Evolutionary conservation across 2,113 vertebrate species (phyloP), one percentile per base, ranked within the genome.

Genomic region (Trogon melanurus): DNA sequence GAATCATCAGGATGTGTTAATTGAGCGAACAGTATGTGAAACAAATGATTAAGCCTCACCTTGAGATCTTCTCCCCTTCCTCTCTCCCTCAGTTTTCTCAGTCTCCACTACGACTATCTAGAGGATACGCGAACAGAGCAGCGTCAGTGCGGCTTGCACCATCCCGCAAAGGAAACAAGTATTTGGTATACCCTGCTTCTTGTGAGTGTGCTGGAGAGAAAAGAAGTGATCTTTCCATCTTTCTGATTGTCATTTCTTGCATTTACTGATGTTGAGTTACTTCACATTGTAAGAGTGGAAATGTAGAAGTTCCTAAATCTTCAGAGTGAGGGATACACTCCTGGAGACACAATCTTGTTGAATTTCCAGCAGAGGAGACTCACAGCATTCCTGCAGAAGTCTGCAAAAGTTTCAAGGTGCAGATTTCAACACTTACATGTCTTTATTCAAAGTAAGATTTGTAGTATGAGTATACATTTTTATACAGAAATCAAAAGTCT

Each of bases 1-100:
- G 91, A 92, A 87, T 95, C 56, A 60, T 90, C 82, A 51, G 88
- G 54, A 96, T 85, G 90, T 94, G 93, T 95, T 98, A 97, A 98
- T 88, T 96, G 95, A 97, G 57, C 26, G 34, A 72, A 27, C 61
- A 78, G 80, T 71, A 93, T 91, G 84, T 74, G 93, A 95, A 97
- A 92, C 20, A 97, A 96, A 90, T 69, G 16, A 88, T 62, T 84
- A 62, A 45, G 26, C 27, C 15, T 15, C 30, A 70, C 36, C 73
- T 62, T 73, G 13, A 79, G n/a, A 38, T 89, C 22, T 27, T 69
- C 45, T 38, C 34, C 16, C 5, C 15, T 60, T 67, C 14, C 34
- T 60, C 5, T 65, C 72, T 50, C 29, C 53, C 23, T 71, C 10
- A 17, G 9, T 78, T 66, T 66, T 5, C 15, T 62, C 30, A 27